These are phyloP conservation scores for Pterocles burchelli DNA, from an alignment of 2,113 vertebrate species.

Conservation along the genomic window DNA sequence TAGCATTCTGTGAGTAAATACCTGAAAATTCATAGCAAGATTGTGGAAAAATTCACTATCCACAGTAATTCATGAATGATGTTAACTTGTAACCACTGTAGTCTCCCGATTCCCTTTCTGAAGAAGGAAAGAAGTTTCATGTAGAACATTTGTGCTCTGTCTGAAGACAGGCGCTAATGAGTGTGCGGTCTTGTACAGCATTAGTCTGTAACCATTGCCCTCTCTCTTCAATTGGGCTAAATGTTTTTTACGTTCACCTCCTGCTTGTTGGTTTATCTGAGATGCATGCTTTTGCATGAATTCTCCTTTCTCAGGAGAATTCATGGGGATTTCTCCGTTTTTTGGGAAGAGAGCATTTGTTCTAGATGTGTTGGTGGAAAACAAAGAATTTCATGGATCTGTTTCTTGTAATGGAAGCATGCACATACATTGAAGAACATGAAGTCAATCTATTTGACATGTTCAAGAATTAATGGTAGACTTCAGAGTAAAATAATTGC, in stretches of 20 bases:
- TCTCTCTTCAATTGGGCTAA: not conserved
- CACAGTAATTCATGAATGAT: not conserved
- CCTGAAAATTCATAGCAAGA: not conserved
- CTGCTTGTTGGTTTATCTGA: not conserved
- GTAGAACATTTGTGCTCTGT: not conserved
- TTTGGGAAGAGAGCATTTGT: not conserved
- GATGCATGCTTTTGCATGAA: not conserved
- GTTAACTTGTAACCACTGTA: not conserved
- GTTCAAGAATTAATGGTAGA: not conserved
- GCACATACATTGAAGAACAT: rapidly evolving
- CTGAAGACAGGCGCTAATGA: not conserved
- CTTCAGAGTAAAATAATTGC: not conserved
- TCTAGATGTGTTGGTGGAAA: not conserved
- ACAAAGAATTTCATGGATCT: not conserved
- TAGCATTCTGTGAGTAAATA: not conserved
- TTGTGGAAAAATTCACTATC: not conserved
- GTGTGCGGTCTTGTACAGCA: not conserved
- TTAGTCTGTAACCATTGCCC: not conserved
- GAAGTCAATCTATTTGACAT: not conserved
- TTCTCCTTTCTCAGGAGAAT: not conserved
- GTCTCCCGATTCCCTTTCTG: not conserved
- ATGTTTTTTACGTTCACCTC: not conserved
- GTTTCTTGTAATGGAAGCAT: not conserved
- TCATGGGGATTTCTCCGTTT: not conserved
- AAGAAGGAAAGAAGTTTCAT: not conserved